Conservation (phyloP, 2,113 vertebrate genomes). For the Steatornis caripensis region DNA sequence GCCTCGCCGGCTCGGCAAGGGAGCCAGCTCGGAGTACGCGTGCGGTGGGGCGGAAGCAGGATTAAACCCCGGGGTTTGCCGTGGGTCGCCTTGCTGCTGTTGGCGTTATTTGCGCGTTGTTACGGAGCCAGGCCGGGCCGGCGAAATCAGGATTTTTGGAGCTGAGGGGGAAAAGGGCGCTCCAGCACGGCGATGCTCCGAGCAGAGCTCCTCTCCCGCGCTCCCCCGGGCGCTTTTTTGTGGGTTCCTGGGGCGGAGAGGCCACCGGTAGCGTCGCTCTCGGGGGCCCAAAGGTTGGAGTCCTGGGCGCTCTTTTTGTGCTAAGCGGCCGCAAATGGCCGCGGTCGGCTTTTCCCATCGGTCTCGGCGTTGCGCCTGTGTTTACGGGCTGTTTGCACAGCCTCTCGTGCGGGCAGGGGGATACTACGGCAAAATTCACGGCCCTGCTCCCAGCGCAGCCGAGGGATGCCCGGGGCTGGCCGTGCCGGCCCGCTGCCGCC, state of each 20-base stretch:
- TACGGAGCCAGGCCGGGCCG: not conserved
- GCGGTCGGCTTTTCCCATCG: not conserved
- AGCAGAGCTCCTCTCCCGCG: not conserved
- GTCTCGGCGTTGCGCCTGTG: not conserved
- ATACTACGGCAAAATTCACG: not conserved
- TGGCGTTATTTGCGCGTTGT: fast-evolving
- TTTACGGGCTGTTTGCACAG: not conserved
- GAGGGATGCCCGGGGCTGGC: not conserved
- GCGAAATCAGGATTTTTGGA: not conserved
- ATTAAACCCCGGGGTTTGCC: not conserved
- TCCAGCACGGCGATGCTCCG: not conserved
- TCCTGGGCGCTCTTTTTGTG: not conserved
- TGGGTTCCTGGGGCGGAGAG: not conserved
- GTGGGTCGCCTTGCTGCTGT: fast-evolving
- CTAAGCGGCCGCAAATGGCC: too few species aligned
- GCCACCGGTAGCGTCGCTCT: not conserved
- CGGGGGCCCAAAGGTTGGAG: fast-evolving
- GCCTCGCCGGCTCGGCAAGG: not conserved
- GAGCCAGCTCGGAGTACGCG: slow-evolving; percentile 47
- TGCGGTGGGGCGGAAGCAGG: too few species aligned
- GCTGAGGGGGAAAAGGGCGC: not conserved
- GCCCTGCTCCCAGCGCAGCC: fast-evolving
- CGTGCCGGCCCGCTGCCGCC: not conserved
- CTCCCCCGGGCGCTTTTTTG: fast-evolving
- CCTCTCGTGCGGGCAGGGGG: not conserved